Evolutionary conservation across 2,113 vertebrate genomes (phyloP).

Genomic region (Varanus salvator): DNA sequence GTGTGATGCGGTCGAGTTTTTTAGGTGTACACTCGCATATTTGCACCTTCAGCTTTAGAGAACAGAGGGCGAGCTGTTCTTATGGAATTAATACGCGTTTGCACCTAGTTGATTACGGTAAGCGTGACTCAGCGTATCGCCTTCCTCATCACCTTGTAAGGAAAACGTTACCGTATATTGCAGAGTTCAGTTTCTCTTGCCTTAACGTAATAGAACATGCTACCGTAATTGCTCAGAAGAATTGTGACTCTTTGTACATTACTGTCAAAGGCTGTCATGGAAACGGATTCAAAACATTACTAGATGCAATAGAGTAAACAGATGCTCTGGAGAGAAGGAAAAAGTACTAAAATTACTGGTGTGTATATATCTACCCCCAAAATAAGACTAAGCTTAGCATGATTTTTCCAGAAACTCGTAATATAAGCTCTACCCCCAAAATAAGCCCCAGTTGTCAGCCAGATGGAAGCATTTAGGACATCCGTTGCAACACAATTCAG

Average conservation of each 20-base stretch:
- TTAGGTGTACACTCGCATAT: not conserved
- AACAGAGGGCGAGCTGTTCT: no score
- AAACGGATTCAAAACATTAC: not conserved
- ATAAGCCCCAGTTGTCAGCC: no score
- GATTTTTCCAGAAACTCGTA: no score
- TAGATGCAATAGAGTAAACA: not conserved
- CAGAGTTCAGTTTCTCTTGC: not conserved
- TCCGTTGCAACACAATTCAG: no score
- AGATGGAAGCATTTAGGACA: no score
- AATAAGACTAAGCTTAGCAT: no score
- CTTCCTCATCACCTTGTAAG: not conserved
- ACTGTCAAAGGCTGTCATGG: not conserved
- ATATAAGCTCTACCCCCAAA: no score
- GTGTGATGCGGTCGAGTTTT: not conserved
- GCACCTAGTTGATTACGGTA: constrained; percentile 1
- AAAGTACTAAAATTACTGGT: not conserved
- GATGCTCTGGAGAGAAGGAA: not conserved
- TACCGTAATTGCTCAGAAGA: not conserved
- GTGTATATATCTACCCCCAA: not conserved
- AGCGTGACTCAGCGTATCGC: not conserved
- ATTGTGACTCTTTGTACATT: not conserved
- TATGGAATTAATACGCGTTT: not conserved
- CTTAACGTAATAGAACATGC: not conserved
- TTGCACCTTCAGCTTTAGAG: not conserved
- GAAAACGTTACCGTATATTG: constrained; percentile 1